Base-by-base conservation (phyloP, 2,888 invertebrate species). In the Lamellibrachia satsuma region DNA sequence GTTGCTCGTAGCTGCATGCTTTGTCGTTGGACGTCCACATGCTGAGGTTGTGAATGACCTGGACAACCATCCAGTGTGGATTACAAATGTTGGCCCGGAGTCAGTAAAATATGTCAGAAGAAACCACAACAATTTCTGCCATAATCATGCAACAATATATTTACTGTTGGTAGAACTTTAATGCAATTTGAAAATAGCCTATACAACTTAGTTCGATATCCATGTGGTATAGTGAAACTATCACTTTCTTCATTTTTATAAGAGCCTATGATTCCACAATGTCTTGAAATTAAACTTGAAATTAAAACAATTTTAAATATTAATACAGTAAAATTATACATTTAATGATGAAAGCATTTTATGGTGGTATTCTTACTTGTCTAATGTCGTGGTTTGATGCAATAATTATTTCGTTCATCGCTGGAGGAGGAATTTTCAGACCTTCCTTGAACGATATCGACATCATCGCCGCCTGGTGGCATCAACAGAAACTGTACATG, bases 331-430 rank as follows among this genome's bases (percentile, higher is more conserved):
- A 75, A 57, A 75, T 22, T 22, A 6, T 75, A 75, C 75, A 22
- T 75, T 75, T 22, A 90, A 90, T 15, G 90, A 22, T 15, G 15
- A 90, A n/a, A n/a, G 27, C 2, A 55, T 52, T 22, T 52, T 2
- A 91, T 15, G 22, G 91, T 27, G 27, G 27, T 6, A 55, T 27
- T 11, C 52, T 11, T 11, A 98, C 98, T 97, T 99, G 99, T 1
- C 99, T 97, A 94, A 99, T 97, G 96, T 99, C 99, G 95, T 98
- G 98, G 95, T 98, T 98, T 15, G 99, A 98, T 0, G 98, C 98
- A 11, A 97, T 97, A 93, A 99, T 98, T 92, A 99, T 97, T 96
- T 98, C 98, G 92, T 98, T 97, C 39, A 99, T 95, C 92, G 98
- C 98, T n/a, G 98, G 98, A 0, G 97, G 97, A 0, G 96, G 95